Conservation (phyloP, 64 coral and sea anemone genomes). For the Astreopora myriophthalma region DNA sequence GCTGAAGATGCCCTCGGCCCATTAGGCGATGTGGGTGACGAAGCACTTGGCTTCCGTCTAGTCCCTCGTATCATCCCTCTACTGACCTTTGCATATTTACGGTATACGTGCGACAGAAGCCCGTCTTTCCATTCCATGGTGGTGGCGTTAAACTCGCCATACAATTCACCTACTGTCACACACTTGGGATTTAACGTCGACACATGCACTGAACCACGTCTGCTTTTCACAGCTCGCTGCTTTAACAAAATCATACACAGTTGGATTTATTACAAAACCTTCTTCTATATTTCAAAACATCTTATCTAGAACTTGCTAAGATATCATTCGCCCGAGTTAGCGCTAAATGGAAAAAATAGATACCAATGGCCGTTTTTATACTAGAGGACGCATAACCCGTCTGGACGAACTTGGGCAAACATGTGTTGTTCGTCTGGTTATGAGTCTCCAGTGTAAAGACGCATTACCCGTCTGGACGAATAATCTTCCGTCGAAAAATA, state of each 20-base stretch:
- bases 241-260: background rate
- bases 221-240: conserved; percentile 35
- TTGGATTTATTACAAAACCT: background rate
- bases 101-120: conserved; percentile 70
- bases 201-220: conserved; percentile 65
- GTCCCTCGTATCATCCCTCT: conserved; percentile 1
- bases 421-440: too few species aligned
- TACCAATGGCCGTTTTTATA: too few species aligned
- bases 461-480: too few species aligned
- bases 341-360: too few species aligned
- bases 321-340: too few species aligned
- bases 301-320: too few species aligned
- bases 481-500: too few species aligned
- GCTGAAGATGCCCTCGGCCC: conserved; percentile 1
- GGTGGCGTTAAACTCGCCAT: conserved; percentile 90
- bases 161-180: conserved; percentile 85
- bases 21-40: background rate
- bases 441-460: too few species aligned
- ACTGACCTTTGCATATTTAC: conserved; percentile 74
- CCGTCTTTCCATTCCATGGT: conserved; percentile 98
- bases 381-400: too few species aligned
- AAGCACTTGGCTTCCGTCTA: conserved; percentile 8
- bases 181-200: conserved; percentile 91
- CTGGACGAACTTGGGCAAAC: too few species aligned
- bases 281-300: too few species aligned